Evolutionary conservation across 2,888 invertebrate genomes (phyloP), one percentile per base, ranked within the genome.

Genomic region (Sepioteuthis lessoniana): DNA sequence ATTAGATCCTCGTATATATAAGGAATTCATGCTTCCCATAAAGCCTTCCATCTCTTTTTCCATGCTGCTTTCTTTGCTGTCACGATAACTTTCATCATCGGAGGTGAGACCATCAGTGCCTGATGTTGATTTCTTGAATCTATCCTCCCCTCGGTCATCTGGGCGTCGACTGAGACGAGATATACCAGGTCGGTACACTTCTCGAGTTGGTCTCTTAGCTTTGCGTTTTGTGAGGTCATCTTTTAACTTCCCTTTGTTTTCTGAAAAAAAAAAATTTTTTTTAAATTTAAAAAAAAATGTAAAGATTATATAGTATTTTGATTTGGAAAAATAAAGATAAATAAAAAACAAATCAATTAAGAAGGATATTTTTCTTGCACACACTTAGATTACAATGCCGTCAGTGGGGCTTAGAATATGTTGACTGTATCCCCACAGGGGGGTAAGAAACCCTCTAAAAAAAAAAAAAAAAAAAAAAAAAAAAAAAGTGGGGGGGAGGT

Each of bases 141-240:
- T 93, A 10, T 93, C 60, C 13, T 93, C 50, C 25, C 92, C 92
- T 46, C 42, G 31, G 35, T 92, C n/a, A n/a, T 92, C 92, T 31
- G 92, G 19, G 1, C 92, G 92, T n/a, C 92, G 92, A 42, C 93
- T 94, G 42, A 94, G 93, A n/a, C 95, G 94, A 8, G 95, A 94
- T 91, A 95, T 95, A 13, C 96, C 96, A 35, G 96, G 96, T 38
- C 95, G 94, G 94, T 96, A 96, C n/a, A 96, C 95, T 60, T 95
- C 95, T 92, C 94, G 94, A 16, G 95, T 95, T 28, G 96, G 96
- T 93, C 96, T 94, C 55, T 95, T 95, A 90, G 93, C 47, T 60
- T 93, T 94, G 25, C 46, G 35, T 25, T 55, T 93, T 50, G 38
- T 38, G 46, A 60, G 46, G 38, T 93, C 47, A 38, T 60, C 60